phyloP scores from a whole-genome alignment of 2,113 vertebrate species.

The Hippopotamus amphibius region DNA sequence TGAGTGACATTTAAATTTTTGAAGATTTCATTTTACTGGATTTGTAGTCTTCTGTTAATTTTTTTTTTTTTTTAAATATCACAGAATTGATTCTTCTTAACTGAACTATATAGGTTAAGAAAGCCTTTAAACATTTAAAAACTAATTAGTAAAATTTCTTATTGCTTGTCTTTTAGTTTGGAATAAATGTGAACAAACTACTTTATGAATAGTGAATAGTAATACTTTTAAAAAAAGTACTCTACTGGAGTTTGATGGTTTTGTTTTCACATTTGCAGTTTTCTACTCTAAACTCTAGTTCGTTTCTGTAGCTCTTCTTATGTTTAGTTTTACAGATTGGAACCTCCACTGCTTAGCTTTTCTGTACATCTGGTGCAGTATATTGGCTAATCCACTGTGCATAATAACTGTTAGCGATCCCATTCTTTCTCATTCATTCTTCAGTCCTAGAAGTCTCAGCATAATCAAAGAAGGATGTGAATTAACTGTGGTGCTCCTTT shows the following conservation, averaged over 20 bases:
- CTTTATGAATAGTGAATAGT: conserved; percentile 29
- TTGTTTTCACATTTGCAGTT: conserved; percentile 55
- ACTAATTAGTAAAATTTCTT: conserved; percentile 17
- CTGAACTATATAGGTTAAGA: background rate
- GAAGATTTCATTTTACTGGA: conserved; percentile 30
- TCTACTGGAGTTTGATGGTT: conserved; percentile 50
- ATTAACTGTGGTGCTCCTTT: conserved; percentile 57
- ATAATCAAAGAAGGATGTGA: conserved; percentile 57
- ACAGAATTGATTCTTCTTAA: background rate
- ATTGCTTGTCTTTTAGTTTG: conserved; percentile 53
- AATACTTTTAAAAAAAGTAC: background rate
- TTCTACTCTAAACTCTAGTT: conserved; percentile 61
- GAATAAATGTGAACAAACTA: background rate
- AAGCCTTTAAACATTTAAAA: conserved; percentile 65
- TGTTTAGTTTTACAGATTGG: conserved; percentile 79
- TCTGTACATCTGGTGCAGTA: conserved; percentile 75
- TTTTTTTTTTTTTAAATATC: conserved; percentile 28
- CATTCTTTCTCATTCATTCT: conserved; percentile 63
- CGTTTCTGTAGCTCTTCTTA: conserved; percentile 78
- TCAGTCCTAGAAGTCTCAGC: conserved; percentile 67
- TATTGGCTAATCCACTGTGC: conserved; percentile 82
- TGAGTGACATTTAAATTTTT: background rate
- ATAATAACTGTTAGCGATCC: conserved; percentile 62
- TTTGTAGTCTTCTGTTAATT: conserved; percentile 18
- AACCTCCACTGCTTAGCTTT: conserved; percentile 77